These are phyloP conservation scores for Salminus brasiliensis DNA, from an alignment of 2,113 vertebrate species.

Conservation along the genomic window DNA sequence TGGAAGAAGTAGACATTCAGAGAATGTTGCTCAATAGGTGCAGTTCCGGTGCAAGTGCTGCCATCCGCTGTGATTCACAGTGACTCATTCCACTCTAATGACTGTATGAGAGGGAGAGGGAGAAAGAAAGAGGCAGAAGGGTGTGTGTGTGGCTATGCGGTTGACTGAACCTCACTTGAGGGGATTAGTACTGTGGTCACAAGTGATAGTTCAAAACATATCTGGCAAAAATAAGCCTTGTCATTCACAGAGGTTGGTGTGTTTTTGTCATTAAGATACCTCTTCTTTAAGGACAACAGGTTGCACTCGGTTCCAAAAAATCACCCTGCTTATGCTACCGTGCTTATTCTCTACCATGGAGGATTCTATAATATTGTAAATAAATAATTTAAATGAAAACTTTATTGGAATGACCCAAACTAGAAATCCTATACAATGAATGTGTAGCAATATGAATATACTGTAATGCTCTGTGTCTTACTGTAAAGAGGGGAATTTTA, in stretches of 20 bases:
- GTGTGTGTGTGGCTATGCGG: background rate
- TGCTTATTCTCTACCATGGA: too few relatives aligned
- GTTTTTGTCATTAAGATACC: background rate
- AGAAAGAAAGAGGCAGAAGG: background rate
- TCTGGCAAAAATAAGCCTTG: background rate
- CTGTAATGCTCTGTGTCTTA: too few relatives aligned
- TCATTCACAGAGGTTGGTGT: background rate
- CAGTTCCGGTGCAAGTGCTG: background rate
- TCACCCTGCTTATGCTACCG: background rate
- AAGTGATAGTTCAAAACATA: background rate
- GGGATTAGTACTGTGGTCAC: background rate
- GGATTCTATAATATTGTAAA: too few relatives aligned
- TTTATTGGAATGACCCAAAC: too few relatives aligned
- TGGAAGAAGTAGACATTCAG: conserved; percentile 8
- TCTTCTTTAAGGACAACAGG: background rate
- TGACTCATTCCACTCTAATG: conserved; percentile 31
- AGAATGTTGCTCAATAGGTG: conserved; percentile 25
- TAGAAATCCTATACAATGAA: too few relatives aligned
- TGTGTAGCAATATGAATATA: too few relatives aligned
- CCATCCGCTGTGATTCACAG: background rate
- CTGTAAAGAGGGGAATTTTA: too few relatives aligned
- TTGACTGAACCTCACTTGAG: background rate
- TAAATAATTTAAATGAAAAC: too few relatives aligned
- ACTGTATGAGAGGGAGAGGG: background rate
- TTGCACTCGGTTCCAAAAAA: background rate